These are phyloP conservation scores for Varanus komodoensis DNA, from an alignment of 2,113 vertebrate genomes.

Conservation along the genomic window DNA sequence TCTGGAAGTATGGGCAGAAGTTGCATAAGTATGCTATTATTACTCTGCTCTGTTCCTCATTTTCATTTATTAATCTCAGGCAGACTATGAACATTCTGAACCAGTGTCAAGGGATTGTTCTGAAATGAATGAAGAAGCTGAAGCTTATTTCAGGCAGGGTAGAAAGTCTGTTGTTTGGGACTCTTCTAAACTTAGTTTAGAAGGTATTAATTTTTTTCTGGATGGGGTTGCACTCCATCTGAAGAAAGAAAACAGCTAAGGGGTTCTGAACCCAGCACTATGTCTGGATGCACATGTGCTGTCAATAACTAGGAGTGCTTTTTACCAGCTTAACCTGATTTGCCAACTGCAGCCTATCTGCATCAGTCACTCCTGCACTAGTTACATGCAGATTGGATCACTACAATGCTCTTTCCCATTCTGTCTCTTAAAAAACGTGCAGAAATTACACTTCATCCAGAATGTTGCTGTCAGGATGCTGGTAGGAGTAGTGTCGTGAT, in stretches of 20 bases:
- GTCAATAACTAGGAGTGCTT: not conserved
- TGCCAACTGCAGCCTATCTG: not conserved
- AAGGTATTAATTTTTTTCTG: not conserved
- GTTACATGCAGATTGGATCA: not conserved
- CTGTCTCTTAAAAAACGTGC: not conserved
- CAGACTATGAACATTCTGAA: not conserved
- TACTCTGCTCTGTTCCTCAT: not conserved
- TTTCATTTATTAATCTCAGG: not conserved
- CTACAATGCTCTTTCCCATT: no score
- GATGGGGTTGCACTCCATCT: not conserved
- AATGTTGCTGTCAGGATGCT: not conserved
- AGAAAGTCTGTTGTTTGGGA: not conserved
- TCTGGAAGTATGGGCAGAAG: not conserved
- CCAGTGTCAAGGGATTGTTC: not conserved
- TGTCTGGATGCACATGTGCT: not conserved
- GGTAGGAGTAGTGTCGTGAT: not conserved
- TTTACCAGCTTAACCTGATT: not conserved
- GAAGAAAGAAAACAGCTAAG: not conserved
- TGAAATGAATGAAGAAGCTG: not conserved
- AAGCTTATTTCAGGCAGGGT: not conserved
- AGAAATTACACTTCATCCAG: not conserved
- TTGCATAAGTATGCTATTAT: not conserved
- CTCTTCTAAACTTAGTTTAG: not conserved
- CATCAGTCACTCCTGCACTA: not conserved
- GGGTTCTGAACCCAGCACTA: not conserved